Evolutionary conservation across 35 echinoderm and acorn worm species (phyloP).

Genomic region (Ptychodera flava): DNA sequence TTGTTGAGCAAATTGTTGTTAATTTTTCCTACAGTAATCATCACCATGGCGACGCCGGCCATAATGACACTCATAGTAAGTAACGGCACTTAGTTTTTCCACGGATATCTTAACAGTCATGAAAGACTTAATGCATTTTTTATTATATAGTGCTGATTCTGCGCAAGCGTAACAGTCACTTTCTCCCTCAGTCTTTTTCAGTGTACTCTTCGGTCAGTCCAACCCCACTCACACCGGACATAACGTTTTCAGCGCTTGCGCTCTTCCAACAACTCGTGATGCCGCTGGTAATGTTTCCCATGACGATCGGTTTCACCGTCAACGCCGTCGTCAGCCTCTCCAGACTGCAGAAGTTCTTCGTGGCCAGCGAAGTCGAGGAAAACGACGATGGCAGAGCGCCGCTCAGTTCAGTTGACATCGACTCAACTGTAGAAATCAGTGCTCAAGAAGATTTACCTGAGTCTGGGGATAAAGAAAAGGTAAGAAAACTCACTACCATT

Average conservation of each 20-base stretch:
- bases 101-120: background rate
- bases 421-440: no score
- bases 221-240: conserved; percentile 33
- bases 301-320: conserved; percentile 39
- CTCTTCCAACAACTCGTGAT: conserved; percentile 58
- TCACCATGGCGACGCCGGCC: background rate
- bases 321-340: conserved; percentile 55
- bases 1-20: no score
- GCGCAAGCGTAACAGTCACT: no score
- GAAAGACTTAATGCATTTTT: no score
- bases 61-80: background rate
- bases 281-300: conserved; percentile 52
- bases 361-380: conserved; percentile 48
- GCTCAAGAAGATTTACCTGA: no score
- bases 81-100: background rate
- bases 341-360: conserved; percentile 44
- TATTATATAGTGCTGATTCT: no score
- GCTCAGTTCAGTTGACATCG: no score
- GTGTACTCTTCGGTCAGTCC: conserved; percentile 51
- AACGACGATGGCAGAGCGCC: background rate
- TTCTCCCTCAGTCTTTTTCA: conserved; percentile 44
- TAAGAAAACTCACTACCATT: no score
- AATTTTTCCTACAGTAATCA: background rate
- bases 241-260: conserved; percentile 57
- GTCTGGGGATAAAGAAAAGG: no score